These are phyloP conservation scores for Elymnias hypermnestra DNA, from an alignment of 1,140 invertebrate species.

Conservation along the genomic window DNA sequence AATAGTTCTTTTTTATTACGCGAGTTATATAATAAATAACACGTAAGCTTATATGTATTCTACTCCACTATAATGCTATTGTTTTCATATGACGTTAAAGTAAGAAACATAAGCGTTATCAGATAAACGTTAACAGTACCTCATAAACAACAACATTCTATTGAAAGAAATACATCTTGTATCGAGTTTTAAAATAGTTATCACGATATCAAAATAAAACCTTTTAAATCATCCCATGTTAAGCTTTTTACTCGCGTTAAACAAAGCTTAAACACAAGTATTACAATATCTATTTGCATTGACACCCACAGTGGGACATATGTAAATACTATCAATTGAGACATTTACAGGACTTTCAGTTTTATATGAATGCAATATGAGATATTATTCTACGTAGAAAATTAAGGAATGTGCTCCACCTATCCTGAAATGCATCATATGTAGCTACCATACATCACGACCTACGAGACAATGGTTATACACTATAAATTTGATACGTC, in stretches of 20 bases:
- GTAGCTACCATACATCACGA: conserved; percentile 43
- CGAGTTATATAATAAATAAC: too few relatives aligned
- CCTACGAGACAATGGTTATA: conserved; percentile 41
- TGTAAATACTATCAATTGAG: conserved; percentile 9
- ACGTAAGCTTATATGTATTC: too few relatives aligned
- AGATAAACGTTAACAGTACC: too few relatives aligned
- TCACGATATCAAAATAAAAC: conserved; percentile 9
- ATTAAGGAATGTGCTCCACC: conserved; percentile 7
- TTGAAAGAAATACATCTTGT: not conserved
- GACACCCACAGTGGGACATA: conserved; percentile 19
- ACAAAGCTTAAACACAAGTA: conserved; percentile 17
- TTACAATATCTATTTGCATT: conserved; percentile 18
- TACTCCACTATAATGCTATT: too few relatives aligned
- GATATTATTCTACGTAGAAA: not conserved
- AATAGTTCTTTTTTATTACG: too few relatives aligned
- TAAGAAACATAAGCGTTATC: too few relatives aligned
- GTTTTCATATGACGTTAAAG: too few relatives aligned
- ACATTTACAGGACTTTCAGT: not conserved
- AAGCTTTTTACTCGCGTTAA: conserved; percentile 15
- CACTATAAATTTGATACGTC: conserved; percentile 63
- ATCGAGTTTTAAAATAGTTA: conserved; percentile 10
- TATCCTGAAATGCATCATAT: conserved; percentile 27
- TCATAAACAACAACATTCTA: not conserved
- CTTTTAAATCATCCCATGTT: conserved; percentile 10
- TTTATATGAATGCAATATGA: not conserved